Conservation (phyloP, 2,888 invertebrate genomes). For the Machimus rusticus region DNA sequence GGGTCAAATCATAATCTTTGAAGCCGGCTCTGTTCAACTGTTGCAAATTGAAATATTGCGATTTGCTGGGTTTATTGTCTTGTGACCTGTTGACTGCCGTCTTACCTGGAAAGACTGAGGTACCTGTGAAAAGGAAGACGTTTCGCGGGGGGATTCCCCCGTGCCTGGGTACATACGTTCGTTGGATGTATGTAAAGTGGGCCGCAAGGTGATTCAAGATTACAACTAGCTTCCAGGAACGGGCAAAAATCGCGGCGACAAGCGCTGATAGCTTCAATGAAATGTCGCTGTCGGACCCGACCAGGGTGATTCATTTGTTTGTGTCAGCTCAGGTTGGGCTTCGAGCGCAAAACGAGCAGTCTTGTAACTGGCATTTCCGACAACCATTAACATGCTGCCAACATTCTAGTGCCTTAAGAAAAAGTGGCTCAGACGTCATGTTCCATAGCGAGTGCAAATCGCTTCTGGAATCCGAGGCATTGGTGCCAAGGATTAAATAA, state of each 20-base stretch:
- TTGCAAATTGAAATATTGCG: constrained; percentile 28
- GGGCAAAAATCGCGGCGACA: not conserved
- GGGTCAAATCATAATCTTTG: constrained; percentile 12
- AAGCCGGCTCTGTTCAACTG: not conserved
- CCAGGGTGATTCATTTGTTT: constrained; percentile 23
- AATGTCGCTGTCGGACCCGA: not conserved
- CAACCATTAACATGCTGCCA: constrained; percentile 14
- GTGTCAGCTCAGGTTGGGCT: not conserved
- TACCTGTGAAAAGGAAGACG: not conserved
- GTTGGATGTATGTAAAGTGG: not conserved
- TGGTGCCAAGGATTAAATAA: constrained; percentile 24
- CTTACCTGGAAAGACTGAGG: not conserved
- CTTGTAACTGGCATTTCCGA: constrained; percentile 30
- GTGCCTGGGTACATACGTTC: not conserved
- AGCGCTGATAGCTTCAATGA: constrained; percentile 5
- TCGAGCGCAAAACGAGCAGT: not conserved
- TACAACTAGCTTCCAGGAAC: constrained; percentile 9
- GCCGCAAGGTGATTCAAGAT: constrained; percentile 11
- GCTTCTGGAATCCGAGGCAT: not conserved
- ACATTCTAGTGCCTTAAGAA: not conserved
- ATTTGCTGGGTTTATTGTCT: not conserved
- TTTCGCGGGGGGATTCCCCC: not conserved
- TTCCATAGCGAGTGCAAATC: not conserved
- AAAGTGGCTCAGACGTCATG: not conserved
- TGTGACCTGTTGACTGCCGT: not conserved